These are phyloP conservation scores for Cistogaster globosa DNA, from an alignment of 2,888 invertebrate genomes.

Conservation along the genomic window DNA sequence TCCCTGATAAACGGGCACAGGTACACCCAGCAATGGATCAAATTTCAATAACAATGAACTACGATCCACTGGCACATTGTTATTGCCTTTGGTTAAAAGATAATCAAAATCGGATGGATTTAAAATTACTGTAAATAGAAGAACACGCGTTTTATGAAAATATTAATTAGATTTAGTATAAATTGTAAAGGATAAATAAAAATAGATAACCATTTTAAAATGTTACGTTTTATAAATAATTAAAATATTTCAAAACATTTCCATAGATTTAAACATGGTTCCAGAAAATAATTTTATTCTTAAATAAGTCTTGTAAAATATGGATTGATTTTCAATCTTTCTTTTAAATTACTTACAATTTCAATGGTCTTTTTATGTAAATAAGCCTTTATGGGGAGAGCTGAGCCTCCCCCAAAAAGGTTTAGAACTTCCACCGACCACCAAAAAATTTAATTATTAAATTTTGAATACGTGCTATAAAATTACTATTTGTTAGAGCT, in stretches of 20 bases:
- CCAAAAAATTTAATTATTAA: no score
- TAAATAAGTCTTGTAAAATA: no score
- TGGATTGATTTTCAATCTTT: no score
- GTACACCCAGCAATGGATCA: constrained; percentile 81
- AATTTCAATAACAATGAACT: constrained; percentile 82
- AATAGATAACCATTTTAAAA: not conserved
- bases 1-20: constrained; percentile 78
- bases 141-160: constrained; percentile 37
- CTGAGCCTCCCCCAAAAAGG: no score
- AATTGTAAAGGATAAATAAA: constrained; percentile 17
- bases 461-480: no score
- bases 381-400: no score
- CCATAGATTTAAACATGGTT: no score
- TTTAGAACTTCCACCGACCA: no score
- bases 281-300: no score
- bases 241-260: constrained; percentile 16
- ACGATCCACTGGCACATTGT: constrained; percentile 79
- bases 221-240: not conserved
- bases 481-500: no score
- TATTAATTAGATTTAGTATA: constrained; percentile 26
- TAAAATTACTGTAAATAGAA: constrained; percentile 78
- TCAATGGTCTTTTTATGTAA: no score
- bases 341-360: no score
- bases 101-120: constrained; percentile 83
- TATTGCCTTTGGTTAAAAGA: constrained; percentile 82